A percentile compares a stretch with the other conserved stretches of the same genome.
phyloP scores from a whole-genome alignment of 2,888 invertebrate species.

The Epirrita christyi region DNA sequence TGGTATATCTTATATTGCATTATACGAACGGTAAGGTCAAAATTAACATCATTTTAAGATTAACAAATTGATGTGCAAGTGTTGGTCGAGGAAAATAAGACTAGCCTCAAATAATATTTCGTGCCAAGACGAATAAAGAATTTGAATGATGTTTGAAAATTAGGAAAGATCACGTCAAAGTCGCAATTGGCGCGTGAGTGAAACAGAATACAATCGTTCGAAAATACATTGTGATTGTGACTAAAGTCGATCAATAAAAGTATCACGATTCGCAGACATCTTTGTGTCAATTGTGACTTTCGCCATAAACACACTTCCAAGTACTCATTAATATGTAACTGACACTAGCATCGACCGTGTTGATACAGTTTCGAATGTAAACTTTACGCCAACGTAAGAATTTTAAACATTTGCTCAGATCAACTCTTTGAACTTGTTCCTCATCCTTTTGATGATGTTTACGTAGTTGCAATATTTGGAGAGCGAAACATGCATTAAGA shows the following conservation, averaged over 20 bases:
- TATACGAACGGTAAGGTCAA: slow-evolving; percentile 33
- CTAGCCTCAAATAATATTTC: not conserved
- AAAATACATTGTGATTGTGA: slow-evolving; percentile 3
- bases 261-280: slow-evolving; percentile 26
- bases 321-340: slow-evolving; percentile 38
- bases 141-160: not conserved
- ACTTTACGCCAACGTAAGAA: slow-evolving; percentile 26
- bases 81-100: not conserved
- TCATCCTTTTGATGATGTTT: slow-evolving; percentile 25
- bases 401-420: slow-evolving; percentile 21
- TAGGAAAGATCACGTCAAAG: too few species aligned
- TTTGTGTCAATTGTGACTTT: slow-evolving; percentile 30
- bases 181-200: too few species aligned
- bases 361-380: slow-evolving; percentile 34
- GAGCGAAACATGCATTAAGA: too few species aligned
- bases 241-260: slow-evolving; percentile 18
- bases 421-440: slow-evolving; percentile 28
- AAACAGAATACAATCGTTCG: not conserved
- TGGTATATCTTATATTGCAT: slow-evolving; percentile 24
- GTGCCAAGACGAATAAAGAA: not conserved
- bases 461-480: not conserved
- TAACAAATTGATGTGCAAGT: not conserved
- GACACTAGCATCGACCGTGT: slow-evolving; percentile 25
- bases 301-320: slow-evolving; percentile 32
- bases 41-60: slow-evolving; percentile 31